Evolutionary conservation across 2,113 vertebrate genomes (phyloP), one percentile per base, ranked within the genome.

Genomic region (Mirza zaza): DNA sequence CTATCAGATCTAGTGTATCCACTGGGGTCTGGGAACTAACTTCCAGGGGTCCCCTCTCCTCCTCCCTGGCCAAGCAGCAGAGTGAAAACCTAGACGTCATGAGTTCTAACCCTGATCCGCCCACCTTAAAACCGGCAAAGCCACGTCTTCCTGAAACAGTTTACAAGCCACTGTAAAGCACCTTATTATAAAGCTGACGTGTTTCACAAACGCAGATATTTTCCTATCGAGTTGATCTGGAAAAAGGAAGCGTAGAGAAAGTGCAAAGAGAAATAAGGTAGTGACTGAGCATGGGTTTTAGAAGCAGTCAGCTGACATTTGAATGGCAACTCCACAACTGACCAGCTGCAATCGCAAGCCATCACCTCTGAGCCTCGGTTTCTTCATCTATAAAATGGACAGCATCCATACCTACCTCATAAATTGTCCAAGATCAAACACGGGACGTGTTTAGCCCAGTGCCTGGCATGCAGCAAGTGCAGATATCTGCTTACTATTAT

Each of bases 381-480:
- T 91, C 80, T 63, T 48, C n/a, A 34, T 84, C 48, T 61, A 5
- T 52, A 18, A 82, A 45, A 73, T 10, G 48, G 45, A 65, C 29
- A 68, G 34, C 36, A 36, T 8, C 14, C 1, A 2, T 12, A 52
- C 59, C 23, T 7, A 42, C 34, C 39, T 65, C 14, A 29, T 2
- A 50, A 67, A 68, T 1, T 14, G 71, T 8, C 34, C 25, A 14
- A 59, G 83, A 15, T 14, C 11, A 90, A 7, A 39, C 17, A 68
- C 0, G 0, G 5, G 39, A 48, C 34, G 36, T 11, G 6, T 2
- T 11, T 14, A 36, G 82, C n/a, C 59, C 6, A 3, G 10, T 42
- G 45, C 25, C 68, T 2, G 2, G 73, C 32, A 32, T 5, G 0
- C 0, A 2, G 23, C 23, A 25, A 15, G 48, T 12, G 3, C 34